Evolutionary conservation across 2,113 vertebrate species (phyloP), one percentile per base, ranked within the genome.

Genomic region (Sula dactylatra): DNA sequence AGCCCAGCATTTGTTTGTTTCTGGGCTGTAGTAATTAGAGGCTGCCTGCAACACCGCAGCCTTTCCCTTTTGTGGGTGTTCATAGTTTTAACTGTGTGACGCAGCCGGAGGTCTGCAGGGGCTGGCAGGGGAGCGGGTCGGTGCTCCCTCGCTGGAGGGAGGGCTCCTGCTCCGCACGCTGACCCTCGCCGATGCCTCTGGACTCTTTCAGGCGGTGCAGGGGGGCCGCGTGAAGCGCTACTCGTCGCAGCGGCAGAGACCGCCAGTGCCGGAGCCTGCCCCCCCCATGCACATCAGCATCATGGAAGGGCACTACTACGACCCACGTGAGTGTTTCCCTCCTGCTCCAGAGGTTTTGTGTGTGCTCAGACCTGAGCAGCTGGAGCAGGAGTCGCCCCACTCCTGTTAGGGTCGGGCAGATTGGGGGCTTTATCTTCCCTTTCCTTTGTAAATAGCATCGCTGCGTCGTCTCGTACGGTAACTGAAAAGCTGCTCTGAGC

Each of bases 261-360:
- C 99, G 0, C 98, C 98, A 1, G 99, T 99, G 6, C 99, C 99
- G 0, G 99, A 99, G 58, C 99, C 99, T 2, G 95, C 97, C 2
- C 98, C 99, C 7, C 98, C 99, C 44, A 98, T 99, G 97, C 99
- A 99, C 95, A 99, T 99, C 95, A 99, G 99, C 76, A 99, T 99
- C 96, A 98, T 99, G 99, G 99, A 99, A 92, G 99, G 99, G 67
- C 99, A 99, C 98, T 99, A 99, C 98, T 99, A 99, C 0, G 99
- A 99, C 55, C 98, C 99, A 97, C 56, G 99, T 99, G 97, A 99
- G 99, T 98, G 84, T 82, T 64, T 26, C 16, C n/a, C 22, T 52
- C 42, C 42, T 2, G 3, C 73, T 89, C 15, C 61, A 5, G 2
- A 67, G 27, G 27, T 14, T 84, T 64, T 2, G 0, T 5, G 44